Percentiles rank a stretch among this genome's conserved stretches.
Evolutionary conservation across 2,888 invertebrate species (phyloP).

Genomic region (Balanococcus diminutus): DNA sequence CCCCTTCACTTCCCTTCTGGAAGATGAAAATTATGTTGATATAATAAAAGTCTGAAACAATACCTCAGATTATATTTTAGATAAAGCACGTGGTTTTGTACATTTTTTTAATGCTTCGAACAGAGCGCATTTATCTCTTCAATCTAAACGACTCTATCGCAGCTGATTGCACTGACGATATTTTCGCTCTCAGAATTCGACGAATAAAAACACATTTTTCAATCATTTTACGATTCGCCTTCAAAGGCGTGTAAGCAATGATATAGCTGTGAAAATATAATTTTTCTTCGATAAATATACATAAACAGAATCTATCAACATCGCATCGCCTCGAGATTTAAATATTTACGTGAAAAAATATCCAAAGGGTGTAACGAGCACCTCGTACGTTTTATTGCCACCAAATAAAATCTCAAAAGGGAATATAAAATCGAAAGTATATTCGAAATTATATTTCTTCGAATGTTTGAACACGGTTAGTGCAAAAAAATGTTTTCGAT

Average conservation of each 20-base stretch:
- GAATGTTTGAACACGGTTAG: neutral
- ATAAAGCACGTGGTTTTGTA: neutral
- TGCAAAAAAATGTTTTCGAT: slow-evolving; percentile 6
- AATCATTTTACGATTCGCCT: slow-evolving; percentile 5
- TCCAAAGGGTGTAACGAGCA: neutral
- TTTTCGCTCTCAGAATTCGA: neutral
- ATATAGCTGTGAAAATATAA: neutral
- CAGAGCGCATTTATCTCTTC: no score
- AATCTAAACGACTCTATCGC: neutral
- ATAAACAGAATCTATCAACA: slow-evolving; percentile 20
- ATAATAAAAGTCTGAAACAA: neutral
- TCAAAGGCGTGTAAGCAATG: neutral
- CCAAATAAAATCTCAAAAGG: slow-evolving; percentile 13
- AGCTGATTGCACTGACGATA: neutral
- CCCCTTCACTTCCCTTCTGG: neutral
- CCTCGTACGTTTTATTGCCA: neutral
- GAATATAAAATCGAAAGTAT: neutral
- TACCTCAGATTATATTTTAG: neutral
- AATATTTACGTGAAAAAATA: slow-evolving; percentile 16
- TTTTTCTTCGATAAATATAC: slow-evolving; percentile 6
- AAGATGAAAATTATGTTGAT: neutral
- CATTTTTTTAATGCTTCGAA: neutral
- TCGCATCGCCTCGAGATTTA: neutral
- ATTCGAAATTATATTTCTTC: slow-evolving; percentile 9
- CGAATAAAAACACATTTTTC: neutral